These are phyloP conservation scores for Tenrec ecaudatus DNA, from an alignment of 2,113 vertebrate species.

Conservation along the genomic window DNA sequence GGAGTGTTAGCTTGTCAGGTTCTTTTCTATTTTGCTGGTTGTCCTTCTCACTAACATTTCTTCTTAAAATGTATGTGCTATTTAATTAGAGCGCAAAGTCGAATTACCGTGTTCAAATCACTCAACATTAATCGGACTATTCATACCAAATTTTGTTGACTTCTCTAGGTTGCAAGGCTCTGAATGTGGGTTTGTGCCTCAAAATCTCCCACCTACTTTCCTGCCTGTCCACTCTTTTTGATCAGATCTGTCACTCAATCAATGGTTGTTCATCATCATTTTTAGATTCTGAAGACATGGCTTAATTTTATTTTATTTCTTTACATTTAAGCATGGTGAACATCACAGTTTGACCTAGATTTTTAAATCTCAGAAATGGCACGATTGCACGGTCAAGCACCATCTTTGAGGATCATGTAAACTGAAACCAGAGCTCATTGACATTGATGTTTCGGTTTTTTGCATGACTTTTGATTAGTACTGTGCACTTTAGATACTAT, in stretches of 20 bases:
- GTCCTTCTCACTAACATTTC: neutral
- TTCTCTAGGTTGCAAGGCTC: neutral
- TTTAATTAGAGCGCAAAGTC: neutral
- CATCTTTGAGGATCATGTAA: neutral
- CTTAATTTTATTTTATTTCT: neutral
- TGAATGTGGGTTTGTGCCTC: neutral
- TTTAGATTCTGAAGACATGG: neutral
- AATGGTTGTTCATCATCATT: slow-evolving; percentile 19
- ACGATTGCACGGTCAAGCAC: neutral
- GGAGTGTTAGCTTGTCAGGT: neutral
- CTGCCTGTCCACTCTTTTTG: neutral
- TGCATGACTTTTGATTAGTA: neutral
- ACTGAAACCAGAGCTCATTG: neutral
- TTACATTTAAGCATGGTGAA: neutral
- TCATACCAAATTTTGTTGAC: neutral
- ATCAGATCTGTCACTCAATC: neutral
- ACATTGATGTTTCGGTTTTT: neutral
- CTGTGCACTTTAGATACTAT: neutral
- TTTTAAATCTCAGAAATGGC: neutral
- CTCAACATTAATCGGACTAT: neutral
- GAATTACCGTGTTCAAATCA: neutral
- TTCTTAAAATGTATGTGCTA: neutral
- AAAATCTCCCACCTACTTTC: neutral
- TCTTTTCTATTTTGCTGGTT: neutral
- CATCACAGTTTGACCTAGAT: neutral